phyloP scores from a whole-genome alignment of 2,888 invertebrate genomes.

The Drosophila mettleri region DNA sequence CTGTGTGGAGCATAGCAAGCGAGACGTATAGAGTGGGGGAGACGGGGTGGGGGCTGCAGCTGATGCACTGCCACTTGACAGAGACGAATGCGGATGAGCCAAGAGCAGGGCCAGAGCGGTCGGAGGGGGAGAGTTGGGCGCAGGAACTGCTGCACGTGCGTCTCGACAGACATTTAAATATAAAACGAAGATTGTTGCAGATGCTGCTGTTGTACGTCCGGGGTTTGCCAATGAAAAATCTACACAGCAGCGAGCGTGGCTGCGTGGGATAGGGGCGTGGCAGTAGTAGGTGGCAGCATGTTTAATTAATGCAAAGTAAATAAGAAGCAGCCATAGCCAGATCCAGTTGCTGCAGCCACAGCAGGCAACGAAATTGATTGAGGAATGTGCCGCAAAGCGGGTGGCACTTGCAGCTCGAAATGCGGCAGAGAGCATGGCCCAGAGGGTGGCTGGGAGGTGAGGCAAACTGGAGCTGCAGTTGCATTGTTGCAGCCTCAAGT shows the following conservation, averaged over 20 bases:
- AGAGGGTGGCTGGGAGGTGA: not conserved
- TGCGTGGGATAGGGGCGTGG: not conserved
- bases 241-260: conserved; percentile 23
- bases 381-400: conserved; percentile 74
- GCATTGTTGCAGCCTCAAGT: conserved; percentile 59
- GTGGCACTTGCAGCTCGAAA: conserved; percentile 38
- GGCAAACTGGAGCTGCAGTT: conserved; percentile 3
- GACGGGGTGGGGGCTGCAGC: conserved; percentile 12
- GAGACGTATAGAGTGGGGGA: not conserved
- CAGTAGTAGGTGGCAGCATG: conserved; percentile 73
- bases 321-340: conserved; percentile 61
- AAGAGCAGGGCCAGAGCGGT: conserved; percentile 1
- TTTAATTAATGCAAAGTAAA: conserved; percentile 81
- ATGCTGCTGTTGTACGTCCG: conserved; percentile 57
- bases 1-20: conserved; percentile 37
- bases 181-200: conserved; percentile 79
- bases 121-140: not conserved
- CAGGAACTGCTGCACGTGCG: conserved; percentile 70
- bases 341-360: conserved; percentile 25
- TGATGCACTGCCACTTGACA: conserved; percentile 73
- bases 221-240: conserved; percentile 64
- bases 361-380: conserved; percentile 73
- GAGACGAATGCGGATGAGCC: conserved; percentile 70
- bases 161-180: conserved; percentile 77
- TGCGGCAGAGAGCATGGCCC: not conserved